Percentiles rank a stretch among this genome's conserved stretches.
Conservation (phyloP, 2,888 invertebrate genomes). For the Drosophila prolongata region DNA sequence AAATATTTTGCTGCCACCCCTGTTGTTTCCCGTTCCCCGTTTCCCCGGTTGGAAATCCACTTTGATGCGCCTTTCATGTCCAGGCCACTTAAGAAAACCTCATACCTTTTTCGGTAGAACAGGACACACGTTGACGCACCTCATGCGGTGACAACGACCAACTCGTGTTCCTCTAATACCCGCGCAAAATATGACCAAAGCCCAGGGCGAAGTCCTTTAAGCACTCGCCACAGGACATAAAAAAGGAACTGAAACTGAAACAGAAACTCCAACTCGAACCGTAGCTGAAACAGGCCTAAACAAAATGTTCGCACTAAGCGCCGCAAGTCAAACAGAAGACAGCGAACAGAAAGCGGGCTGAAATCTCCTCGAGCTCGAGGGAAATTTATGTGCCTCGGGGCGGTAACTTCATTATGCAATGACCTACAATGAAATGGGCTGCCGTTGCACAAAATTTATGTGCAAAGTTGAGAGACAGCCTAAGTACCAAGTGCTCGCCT, state of each 20-base stretch:
- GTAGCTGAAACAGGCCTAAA: slow-evolving; percentile 51
- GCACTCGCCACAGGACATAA: slow-evolving; percentile 73
- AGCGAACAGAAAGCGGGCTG: slow-evolving; percentile 39
- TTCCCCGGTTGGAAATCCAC: slow-evolving; percentile 17
- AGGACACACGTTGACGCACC: slow-evolving; percentile 71
- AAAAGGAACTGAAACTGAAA: slow-evolving; percentile 20
- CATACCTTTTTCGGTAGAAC: slow-evolving; percentile 20
- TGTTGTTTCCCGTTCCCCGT: background rate
- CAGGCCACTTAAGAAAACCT: slow-evolving; percentile 37
- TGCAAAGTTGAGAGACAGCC: slow-evolving; percentile 77
- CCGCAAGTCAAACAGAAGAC: slow-evolving; percentile 33
- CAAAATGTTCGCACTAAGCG: slow-evolving; percentile 62
- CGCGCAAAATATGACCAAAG: slow-evolving; percentile 69
- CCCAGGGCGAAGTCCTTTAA: slow-evolving; percentile 71
- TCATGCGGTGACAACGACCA: slow-evolving; percentile 68
- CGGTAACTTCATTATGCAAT: slow-evolving; percentile 78
- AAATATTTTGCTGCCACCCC: slow-evolving; percentile 27
- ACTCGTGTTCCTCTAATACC: slow-evolving; percentile 48
- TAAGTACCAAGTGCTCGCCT: slow-evolving; percentile 58
- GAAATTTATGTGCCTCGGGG: slow-evolving; percentile 77
- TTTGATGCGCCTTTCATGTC: slow-evolving; percentile 49
- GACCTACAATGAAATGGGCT: slow-evolving; percentile 80
- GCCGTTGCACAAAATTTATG: slow-evolving; percentile 77
- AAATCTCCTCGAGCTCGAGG: slow-evolving; percentile 58
- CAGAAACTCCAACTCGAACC: slow-evolving; percentile 9